These are phyloP conservation scores for Ploceus nigricollis DNA, from an alignment of 2,113 vertebrate species.

Conservation along the genomic window DNA sequence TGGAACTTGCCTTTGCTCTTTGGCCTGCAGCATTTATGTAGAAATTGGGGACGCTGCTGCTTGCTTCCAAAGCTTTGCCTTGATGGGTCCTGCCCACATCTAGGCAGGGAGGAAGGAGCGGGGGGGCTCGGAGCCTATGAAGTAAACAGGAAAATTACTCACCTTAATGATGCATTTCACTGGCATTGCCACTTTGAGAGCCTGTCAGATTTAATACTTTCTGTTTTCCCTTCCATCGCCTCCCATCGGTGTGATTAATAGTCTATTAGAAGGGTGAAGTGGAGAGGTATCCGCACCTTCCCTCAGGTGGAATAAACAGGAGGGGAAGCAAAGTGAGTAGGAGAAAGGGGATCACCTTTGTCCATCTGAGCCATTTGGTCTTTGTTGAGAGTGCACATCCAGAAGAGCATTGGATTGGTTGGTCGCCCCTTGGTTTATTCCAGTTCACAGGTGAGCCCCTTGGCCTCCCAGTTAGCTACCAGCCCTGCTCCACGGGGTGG, in stretches of 20 bases:
- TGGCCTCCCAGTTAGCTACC: neutral
- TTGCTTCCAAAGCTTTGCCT: slow-evolving; percentile 77
- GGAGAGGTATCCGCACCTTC: neutral
- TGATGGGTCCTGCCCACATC: slow-evolving; percentile 87
- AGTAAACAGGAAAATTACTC: slow-evolving; percentile 84
- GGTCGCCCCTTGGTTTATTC: neutral
- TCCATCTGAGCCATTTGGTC: neutral
- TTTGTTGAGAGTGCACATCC: neutral
- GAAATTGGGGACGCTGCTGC: slow-evolving; percentile 84
- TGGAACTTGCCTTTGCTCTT: slow-evolving; percentile 89
- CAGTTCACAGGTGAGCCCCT: neutral
- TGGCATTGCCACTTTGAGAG: slow-evolving; percentile 69
- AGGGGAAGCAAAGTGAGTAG: neutral
- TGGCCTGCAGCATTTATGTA: slow-evolving; percentile 92
- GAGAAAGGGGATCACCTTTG: neutral
- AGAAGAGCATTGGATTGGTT: neutral
- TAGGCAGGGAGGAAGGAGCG: slow-evolving; percentile 45
- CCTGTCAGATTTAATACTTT: slow-evolving; percentile 64
- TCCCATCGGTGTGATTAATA: slow-evolving; percentile 48
- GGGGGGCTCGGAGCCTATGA: slow-evolving; percentile 64
- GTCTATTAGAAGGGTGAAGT: neutral
- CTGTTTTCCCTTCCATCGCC: neutral
- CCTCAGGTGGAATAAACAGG: neutral
- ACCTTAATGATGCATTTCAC: slow-evolving; percentile 76
- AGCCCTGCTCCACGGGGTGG: neutral